A percentile compares a stretch with the other conserved stretches of the same genome.
Evolutionary conservation across 2,797 vertebrate species (phyloP).

Genomic region (Pangasius larnaudii): DNA sequence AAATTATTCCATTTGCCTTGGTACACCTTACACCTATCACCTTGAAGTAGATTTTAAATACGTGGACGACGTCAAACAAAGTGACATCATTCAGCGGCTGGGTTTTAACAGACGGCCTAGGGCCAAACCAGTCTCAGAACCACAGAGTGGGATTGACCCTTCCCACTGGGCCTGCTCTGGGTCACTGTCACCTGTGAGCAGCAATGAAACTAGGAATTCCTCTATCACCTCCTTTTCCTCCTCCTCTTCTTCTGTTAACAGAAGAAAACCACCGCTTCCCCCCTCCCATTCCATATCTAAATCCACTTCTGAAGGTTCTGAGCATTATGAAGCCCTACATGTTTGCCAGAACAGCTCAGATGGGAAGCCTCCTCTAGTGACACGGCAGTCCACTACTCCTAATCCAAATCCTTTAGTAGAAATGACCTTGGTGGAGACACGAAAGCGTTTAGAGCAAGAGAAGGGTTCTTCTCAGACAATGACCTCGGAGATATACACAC

Average conservation of each 20-base stretch:
- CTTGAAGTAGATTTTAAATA: slow-evolving; percentile 84
- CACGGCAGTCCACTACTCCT: slow-evolving; percentile 74
- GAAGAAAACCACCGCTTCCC: slow-evolving; percentile 75
- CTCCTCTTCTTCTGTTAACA: slow-evolving; percentile 64
- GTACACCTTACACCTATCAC: slow-evolving; percentile 82
- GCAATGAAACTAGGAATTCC: slow-evolving; percentile 81
- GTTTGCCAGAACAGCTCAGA: slow-evolving; percentile 56
- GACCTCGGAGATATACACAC: slow-evolving; percentile 73
- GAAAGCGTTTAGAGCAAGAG: slow-evolving; percentile 83
- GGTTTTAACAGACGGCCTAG: slow-evolving; percentile 85
- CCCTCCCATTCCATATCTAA: slow-evolving; percentile 67
- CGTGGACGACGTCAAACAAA: slow-evolving; percentile 83
- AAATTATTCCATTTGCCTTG: slow-evolving; percentile 78
- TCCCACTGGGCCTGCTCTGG: slow-evolving; percentile 84
- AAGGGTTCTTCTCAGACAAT: slow-evolving; percentile 64
- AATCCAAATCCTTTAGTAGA: slow-evolving; percentile 82
- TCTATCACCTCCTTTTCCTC: slow-evolving; percentile 58
- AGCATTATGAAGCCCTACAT: slow-evolving; percentile 62
- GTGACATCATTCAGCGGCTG: slow-evolving; percentile 88
- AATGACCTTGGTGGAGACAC: slow-evolving; percentile 83
- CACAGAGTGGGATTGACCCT: slow-evolving; percentile 65
- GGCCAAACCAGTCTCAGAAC: slow-evolving; percentile 66
- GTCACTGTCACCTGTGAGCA: slow-evolving; percentile 83
- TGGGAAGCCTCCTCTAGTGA: slow-evolving; percentile 71
- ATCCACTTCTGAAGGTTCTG: slow-evolving; percentile 62